Evolutionary conservation across 1,140 invertebrate genomes (phyloP), one percentile per base, ranked within the genome.

Genomic region (Rhizoglyphus robini): DNA sequence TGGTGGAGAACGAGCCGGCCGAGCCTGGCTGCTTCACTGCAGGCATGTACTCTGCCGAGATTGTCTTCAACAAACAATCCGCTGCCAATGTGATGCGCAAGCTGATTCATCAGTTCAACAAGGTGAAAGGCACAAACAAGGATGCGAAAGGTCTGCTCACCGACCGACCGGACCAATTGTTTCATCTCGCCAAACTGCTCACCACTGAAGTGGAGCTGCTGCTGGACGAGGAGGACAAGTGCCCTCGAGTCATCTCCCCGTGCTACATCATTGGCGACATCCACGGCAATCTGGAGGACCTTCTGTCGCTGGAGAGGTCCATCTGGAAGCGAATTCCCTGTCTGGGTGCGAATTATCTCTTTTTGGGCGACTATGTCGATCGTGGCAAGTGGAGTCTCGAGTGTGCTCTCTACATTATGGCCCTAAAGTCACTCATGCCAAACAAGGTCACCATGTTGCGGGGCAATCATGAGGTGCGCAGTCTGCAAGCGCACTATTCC

Each of bases 311-410:
- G 77, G 82, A 83, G 72, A 82, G 81, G 69, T 78, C 77, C 0
- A 70, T 83, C 20, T 83, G 82, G 82, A 70, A 80, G 51, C 75
- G 81, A 70, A 81, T 81, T 18, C 79, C 81, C 1, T 67, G 78
- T 3, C 70, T 83, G 18, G 83, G 83, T 3, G 79, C 13, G 83
- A 83, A 1, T n/a, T n/a, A n/a, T n/a, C n/a, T n/a, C n/a, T n/a
- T n/a, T n/a, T n/a, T n/a, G n/a, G n/a, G n/a, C n/a, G 83, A 85
- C 73, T 85, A 84, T 73, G 83, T 85, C 0, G 83, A 85, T 71
- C 72, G 83, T 65, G 83, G 83, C 4, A 74, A 76, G 4, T 79
- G 75, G 72, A 81, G 83, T 41, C 70, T 84, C 41, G 83, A 85
- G n/a, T n/a, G n/a, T n/a, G n/a, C n/a, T n/a, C n/a, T n/a, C n/a